Conservation (phyloP, 2,113 vertebrate species). For the Tricholaema leucomelas region DNA sequence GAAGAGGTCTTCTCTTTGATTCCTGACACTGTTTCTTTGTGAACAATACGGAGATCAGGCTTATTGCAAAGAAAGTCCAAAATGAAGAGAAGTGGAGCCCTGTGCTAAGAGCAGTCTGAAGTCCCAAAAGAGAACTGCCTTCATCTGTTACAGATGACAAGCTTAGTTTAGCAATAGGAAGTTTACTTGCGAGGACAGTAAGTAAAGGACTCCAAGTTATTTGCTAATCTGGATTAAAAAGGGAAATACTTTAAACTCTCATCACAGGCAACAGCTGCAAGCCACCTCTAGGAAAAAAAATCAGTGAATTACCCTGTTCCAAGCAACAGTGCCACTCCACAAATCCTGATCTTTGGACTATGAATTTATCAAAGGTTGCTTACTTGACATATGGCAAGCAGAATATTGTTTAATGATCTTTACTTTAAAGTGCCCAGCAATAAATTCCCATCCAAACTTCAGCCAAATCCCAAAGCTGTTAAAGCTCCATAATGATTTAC, state of each 20-base stretch:
- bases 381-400: not conserved
- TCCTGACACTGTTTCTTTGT: not conserved
- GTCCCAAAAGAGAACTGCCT: not conserved
- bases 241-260: not conserved
- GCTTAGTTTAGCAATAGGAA: not conserved
- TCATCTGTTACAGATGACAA: not conserved
- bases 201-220: not conserved
- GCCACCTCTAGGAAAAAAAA: not conserved
- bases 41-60: not conserved
- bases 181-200: not conserved
- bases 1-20: not conserved
- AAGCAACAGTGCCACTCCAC: not conserved
- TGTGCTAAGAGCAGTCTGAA: not conserved
- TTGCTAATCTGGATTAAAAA: not conserved
- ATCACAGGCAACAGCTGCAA: not conserved
- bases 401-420: not conserved
- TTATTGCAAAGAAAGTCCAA: not conserved
- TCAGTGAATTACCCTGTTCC: not conserved
- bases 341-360: not conserved
- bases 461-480: not conserved
- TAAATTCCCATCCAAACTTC: not conserved
- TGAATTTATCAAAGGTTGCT: not conserved
- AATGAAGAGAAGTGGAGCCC: not conserved
- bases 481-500: not conserved
- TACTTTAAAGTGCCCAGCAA: not conserved